These are phyloP conservation scores for Tetrax tetrax DNA, from an alignment of 2,113 vertebrate species.

Conservation along the genomic window DNA sequence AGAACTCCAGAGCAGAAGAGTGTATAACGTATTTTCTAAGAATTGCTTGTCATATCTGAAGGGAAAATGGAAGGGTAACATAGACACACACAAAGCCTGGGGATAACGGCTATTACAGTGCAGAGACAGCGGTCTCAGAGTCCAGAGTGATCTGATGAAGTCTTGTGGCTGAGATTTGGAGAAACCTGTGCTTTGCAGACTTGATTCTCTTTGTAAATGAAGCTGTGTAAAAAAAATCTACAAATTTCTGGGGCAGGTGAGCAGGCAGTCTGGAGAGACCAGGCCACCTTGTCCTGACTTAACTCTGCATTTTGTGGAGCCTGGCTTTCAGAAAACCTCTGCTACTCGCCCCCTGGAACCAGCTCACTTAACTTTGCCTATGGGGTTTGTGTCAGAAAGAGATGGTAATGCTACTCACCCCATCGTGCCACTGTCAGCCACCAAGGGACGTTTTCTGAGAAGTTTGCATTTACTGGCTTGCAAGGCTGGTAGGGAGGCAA, in stretches of 20 bases:
- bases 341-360: not conserved
- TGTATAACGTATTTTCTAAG: not conserved
- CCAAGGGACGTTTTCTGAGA: not conserved
- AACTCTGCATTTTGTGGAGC: not conserved
- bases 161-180: not conserved
- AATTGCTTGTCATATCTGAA: conserved; percentile 56
- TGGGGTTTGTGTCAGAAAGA: not conserved
- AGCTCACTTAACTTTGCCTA: not conserved
- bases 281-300: not conserved
- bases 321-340: conserved; percentile 38
- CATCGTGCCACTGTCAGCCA: not conserved
- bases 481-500: not conserved
- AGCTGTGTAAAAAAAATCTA: not conserved
- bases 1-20: conserved; percentile 40
- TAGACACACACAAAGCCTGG: not conserved
- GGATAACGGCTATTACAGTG: not conserved
- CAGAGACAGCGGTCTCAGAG: not conserved
- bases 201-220: conserved; percentile 11
- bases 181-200: conserved; percentile 11
- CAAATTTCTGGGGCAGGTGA: not conserved
- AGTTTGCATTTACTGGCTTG: not conserved
- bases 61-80: conserved; percentile 58
- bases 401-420: not conserved
- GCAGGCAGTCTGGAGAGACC: not conserved
- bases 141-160: conserved; percentile 18